Base-by-base conservation (phyloP, 1,140 invertebrate genomes). In the Bombus balteatus region DNA sequence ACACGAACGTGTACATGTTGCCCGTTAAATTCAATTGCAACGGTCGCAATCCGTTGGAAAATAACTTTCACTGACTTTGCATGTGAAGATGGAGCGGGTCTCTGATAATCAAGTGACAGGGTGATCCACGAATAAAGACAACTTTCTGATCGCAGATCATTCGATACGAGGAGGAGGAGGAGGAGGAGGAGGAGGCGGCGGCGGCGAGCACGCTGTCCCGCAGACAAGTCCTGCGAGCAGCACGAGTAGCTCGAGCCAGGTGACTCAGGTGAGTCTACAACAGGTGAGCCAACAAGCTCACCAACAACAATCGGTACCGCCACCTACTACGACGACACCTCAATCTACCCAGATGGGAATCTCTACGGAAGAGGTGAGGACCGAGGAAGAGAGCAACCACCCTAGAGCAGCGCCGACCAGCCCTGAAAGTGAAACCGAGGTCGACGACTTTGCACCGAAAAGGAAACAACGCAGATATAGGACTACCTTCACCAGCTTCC, bases 401-500 rank as follows among this genome's bases (percentile, higher is more conserved):
- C 86, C 95, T 91, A 82, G 95, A 95, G 95, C 92, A 94, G 93
- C 95, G 93, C 92, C 95, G 92, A 94, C 88, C 94, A 96, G 93
- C 96, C 97, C 92, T 57, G 97, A 97, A 87, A 97, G 97, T 89
- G 97, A 98, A 78, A 96, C 97, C 2, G 97, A 97, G 79, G 94
- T 96, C 81, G 97, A 98, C 89, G 98, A 98, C 80, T 98, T 98
- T 92, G 96, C 97, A 0, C 98, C 98, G 1, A 99, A 98, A 94
- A 96, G 98, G 87, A 99, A 99, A 93, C 98, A 99, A 92, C 96
- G 98, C 5, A 95, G 98, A 66, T 99, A 99, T 94, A 96, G 98
- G 81, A 99, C 98, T 4, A 99, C 98, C 62, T 99, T 99, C 95
- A 99, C 98, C 13, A 98, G 98, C 92, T 99, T 98, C 93, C 98